Evolutionary conservation across 1,140 invertebrate genomes (phyloP), one percentile per base, ranked within the genome.

Genomic region (Drosophila melanica): DNA sequence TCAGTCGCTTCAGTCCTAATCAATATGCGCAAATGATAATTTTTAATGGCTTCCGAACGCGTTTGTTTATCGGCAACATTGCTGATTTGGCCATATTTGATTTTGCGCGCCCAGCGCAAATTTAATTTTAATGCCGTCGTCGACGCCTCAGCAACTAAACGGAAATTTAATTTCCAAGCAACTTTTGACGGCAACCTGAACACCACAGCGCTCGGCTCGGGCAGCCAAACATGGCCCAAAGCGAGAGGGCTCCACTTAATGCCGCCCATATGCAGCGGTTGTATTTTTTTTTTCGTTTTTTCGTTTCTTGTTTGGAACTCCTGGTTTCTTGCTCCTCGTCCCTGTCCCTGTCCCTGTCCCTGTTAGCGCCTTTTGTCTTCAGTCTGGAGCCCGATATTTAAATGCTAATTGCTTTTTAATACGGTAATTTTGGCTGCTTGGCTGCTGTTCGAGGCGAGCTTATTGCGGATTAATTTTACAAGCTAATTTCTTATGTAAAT

Each of bases 351-450:
- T 58, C 50, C 37, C 41, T 42, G 35, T 42, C 42, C 67, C 48
- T 45, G 47, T 12, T 39, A 44, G 44, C 54, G 66, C 16, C 62
- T 39, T 58, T 75, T 80, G 51, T 75, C 48, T 77, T 75, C 37
- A 23, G 57, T 14, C 63, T 33, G 41, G 39, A 14, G 27, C 37
- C 57, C 72, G 69, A 71, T 84, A 80, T 79, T 85, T 79, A 77
- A 90, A 90, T 89, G 90, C 89, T 90, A 90, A 91, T 91, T 91
- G 90, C 90, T 91, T 90, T 90, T 87, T 91, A 91, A 90, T 90
- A 84, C 90, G 73, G 70, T 82, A 90, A 90, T 90, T 91, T 90
- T 81, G 65, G 60, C 79, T 80, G 74, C 41, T 68, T 55, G 62
- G 11, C 68, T 64, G 44, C 67, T 68, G 74, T 79, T 82, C 69